These are phyloP conservation scores for Frankliniella fusca DNA, from an alignment of 2,888 invertebrate genomes.

Conservation along the genomic window DNA sequence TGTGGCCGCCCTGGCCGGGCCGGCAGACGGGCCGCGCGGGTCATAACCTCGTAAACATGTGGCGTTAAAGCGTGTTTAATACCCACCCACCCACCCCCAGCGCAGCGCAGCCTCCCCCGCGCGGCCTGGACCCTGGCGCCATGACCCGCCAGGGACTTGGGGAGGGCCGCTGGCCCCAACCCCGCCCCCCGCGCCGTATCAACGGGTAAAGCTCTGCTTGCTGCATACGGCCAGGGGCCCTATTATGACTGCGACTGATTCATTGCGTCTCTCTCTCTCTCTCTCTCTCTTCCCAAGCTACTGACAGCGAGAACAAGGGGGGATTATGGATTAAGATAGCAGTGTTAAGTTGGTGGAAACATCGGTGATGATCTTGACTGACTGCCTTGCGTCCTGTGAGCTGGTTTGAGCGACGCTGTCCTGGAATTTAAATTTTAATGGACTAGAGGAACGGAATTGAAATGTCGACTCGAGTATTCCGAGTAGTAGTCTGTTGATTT, in stretches of 20 bases:
- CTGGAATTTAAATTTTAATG: no score
- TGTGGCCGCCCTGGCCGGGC: neutral
- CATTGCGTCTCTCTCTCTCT: neutral
- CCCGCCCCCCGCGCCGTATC: neutral
- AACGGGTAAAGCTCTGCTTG: neutral
- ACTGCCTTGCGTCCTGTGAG: no score
- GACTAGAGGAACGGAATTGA: no score
- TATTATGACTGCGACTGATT: neutral
- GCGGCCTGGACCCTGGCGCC: neutral
- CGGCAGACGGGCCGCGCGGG: neutral
- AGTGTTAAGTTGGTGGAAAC: no score
- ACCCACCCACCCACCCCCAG: neutral
- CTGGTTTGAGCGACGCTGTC: no score
- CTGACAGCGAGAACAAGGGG: neutral
- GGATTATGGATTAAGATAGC: neutral
- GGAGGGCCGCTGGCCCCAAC: neutral
- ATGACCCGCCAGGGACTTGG: neutral
- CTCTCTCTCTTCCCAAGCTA: neutral
- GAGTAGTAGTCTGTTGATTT: no score
- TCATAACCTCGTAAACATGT: conserved; percentile 26
- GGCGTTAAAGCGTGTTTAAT: conserved; percentile 13
- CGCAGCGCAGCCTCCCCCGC: no score
- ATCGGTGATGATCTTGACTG: no score
- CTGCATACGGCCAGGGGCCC: neutral
- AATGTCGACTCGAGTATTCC: no score